A percentile compares a stretch with the other conserved stretches of the same genome.
These are phyloP conservation scores for Uria lomvia DNA, from an alignment of 2,113 vertebrate species.

Conservation along the genomic window DNA sequence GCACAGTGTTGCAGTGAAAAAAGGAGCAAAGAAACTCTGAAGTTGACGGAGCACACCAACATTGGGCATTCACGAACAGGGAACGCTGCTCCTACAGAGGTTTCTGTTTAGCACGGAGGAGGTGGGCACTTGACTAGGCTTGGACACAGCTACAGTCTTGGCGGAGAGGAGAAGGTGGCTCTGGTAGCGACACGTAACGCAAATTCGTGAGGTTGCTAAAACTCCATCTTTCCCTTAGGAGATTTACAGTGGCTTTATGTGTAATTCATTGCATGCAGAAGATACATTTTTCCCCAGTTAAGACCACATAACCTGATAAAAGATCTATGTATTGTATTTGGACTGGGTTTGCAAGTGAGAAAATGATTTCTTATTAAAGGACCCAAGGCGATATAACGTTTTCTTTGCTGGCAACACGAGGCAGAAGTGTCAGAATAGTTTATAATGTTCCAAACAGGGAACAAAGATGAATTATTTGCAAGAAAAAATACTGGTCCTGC, in stretches of 20 bases:
- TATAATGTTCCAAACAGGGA: background rate
- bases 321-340: background rate
- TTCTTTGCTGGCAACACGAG: background rate
- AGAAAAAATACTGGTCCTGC: background rate
- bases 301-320: background rate
- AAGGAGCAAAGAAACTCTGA: background rate
- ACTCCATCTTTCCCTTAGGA: background rate
- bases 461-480: background rate
- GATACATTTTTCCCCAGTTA: background rate
- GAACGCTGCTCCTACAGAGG: background rate
- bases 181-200: background rate
- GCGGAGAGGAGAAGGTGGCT: background rate
- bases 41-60: background rate
- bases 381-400: background rate
- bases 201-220: background rate
- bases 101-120: background rate
- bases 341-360: background rate
- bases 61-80: accelerated
- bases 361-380: background rate
- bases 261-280: background rate
- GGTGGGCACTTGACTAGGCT: background rate
- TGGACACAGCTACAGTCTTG: background rate
- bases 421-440: background rate
- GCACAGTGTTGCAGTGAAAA: background rate
- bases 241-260: background rate